Percentiles rank a stretch among this genome's conserved stretches.
These are phyloP conservation scores for Drosophila ananassae DNA, from an alignment of 1,140 invertebrate genomes.

Conservation along the genomic window DNA sequence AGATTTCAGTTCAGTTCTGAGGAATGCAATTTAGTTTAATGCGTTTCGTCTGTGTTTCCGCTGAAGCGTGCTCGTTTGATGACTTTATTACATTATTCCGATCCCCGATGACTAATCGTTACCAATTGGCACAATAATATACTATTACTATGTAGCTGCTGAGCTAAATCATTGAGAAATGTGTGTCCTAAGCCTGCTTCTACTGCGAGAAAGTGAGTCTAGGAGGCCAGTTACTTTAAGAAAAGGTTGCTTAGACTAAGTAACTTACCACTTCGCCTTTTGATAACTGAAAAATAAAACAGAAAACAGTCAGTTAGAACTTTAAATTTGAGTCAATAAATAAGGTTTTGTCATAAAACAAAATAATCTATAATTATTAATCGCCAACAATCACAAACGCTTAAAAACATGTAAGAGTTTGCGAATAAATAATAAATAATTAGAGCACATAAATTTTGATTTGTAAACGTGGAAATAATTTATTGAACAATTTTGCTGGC, in stretches of 20 bases:
- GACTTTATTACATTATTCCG: conserved; percentile 28
- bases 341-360: not conserved
- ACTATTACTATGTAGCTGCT: not conserved
- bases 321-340: not conserved
- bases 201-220: not conserved
- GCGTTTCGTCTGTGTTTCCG: conserved; percentile 55
- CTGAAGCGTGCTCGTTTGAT: conserved; percentile 32
- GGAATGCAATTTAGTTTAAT: conserved; percentile 67
- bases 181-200: too few species aligned
- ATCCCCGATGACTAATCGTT: conserved; percentile 35
- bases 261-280: conserved; percentile 30
- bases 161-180: not conserved
- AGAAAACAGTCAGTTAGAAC: not conserved
- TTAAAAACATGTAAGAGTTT: conserved; percentile 18
- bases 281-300: conserved; percentile 15
- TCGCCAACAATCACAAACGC: not conserved
- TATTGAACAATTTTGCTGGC: conserved; percentile 26
- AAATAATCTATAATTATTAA: not conserved
- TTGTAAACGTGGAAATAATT: conserved; percentile 50
- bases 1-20: conserved; percentile 54
- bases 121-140: conserved; percentile 12
- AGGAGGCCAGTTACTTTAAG: conserved; percentile 28
- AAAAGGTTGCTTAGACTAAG: not conserved
- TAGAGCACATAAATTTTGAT: conserved; percentile 62
- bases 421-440: conserved; percentile 50